Conservation (phyloP, 2,113 vertebrate species). For the Tricholaema leucomelas region DNA sequence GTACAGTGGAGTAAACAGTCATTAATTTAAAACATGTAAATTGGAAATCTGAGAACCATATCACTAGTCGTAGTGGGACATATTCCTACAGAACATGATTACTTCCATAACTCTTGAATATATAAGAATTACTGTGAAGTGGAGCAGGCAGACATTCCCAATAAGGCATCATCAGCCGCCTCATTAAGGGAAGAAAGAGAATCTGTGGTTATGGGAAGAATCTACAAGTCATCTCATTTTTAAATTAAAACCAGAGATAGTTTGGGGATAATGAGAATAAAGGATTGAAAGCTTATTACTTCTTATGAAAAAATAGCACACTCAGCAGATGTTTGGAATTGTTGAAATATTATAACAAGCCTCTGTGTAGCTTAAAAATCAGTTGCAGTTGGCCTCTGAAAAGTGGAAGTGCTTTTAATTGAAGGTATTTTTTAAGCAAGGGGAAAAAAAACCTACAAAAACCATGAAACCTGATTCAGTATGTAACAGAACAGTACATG, state of each 20-base stretch:
- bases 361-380: background rate
- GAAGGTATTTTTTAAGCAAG: background rate
- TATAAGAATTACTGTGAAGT: constrained; percentile 49
- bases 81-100: constrained; percentile 51
- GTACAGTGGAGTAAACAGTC: constrained; percentile 54
- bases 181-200: constrained; percentile 30
- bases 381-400: background rate
- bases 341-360: background rate
- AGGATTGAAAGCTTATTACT: background rate
- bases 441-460: background rate
- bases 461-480: background rate
- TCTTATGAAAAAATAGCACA: background rate
- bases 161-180: constrained; percentile 12
- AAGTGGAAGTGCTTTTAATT: background rate
- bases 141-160: constrained; percentile 20
- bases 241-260: constrained; percentile 17
- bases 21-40: constrained; percentile 72
- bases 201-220: constrained; percentile 10
- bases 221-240: background rate
- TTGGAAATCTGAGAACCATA: constrained; percentile 57
- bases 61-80: constrained; percentile 15
- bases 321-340: background rate
- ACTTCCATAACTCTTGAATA: constrained; percentile 60
- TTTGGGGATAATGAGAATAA: background rate
- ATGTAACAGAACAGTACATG: background rate